Base-by-base conservation (phyloP, 2,888 invertebrate species). In the Liopterus haemorrhoidalis region DNA sequence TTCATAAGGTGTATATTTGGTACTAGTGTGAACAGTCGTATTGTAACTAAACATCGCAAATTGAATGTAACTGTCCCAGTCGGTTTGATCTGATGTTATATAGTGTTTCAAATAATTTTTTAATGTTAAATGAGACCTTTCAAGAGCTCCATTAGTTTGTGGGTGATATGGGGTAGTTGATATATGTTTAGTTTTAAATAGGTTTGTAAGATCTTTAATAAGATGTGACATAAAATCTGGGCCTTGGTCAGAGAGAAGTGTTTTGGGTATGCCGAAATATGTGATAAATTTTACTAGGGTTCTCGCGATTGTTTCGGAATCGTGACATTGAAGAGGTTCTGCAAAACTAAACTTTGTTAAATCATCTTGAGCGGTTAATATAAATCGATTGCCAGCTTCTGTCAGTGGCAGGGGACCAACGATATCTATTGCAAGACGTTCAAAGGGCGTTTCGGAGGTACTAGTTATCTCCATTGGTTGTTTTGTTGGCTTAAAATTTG, bases 51-150 rank as follows among this genome's bases (percentile, higher is more conserved):
- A 59, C 50, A 59, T 55, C 1, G 58, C 56, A 27, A 56, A 55
- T 8, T 50, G 48, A 18, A 64, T 27, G 49, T 55, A 59, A 25
- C 55, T 47, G 39, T 63, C 60, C 62, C 64, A 65, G 42, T 63
- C 54, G 3, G 43, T 43, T 49, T 57, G 55, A 9, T 58, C 42
- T 16, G 41, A 3, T n/a, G 54, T 54, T 4, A 61, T 57, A 41
- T 53, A 62, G 42, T 59, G 56, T 44, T 56, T 55, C 1, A 65
- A 22, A 42, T 59, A 60, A 14, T 60, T 58, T 4, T 50, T 53
- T 18, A 64, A 30, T 1, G 60, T 60, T 12, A 51, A 32, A 39
- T 66, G 62, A 19, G 51, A 54, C 16, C 64, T 45, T 49, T 63
- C 64, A 4, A 62, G 33, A 1, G 56, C 52, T 4, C 61, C 58